Evolutionary conservation across 2,888 invertebrate species (phyloP), one percentile per base, ranked within the genome.

Genomic region (Nomada flava): DNA sequence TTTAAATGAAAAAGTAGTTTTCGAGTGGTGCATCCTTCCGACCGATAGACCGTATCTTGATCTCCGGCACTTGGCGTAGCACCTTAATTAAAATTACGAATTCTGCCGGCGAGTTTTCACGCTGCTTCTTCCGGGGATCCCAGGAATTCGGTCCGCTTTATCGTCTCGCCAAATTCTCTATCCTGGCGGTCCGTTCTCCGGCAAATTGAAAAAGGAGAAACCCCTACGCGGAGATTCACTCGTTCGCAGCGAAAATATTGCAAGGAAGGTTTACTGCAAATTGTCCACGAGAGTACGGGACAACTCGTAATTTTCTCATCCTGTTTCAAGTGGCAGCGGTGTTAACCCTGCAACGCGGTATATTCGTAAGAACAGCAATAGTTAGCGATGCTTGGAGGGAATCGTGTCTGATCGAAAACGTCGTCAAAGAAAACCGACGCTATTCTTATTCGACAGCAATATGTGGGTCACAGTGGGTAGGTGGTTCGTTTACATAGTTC

Each of bases 1-100:
- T 86, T 85, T 86, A 86, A 85, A 86, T 86, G 85, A 83, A 85
- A 85, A 85, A 85, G 76, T 83, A 83, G 62, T 77, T 85, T 67
- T 68, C 76, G 64, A 74, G 67, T n/a, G 74, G 64, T n/a, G 77
- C 83, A 71, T 42, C 79, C 42, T 11, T 26, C 29, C 76, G 13
- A 52, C 74, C 68, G 52, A 70, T 73, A 44, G 73, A 74, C 65
- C 77, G 60, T 75, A 79, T 78, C 82, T 75, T 64, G 77, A 84
- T 80, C 80, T 71, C 57, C 26, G 55, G 20, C 47, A 23, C 44
- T 26, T 50, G 60, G 3, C 52, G 69, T 50, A 47, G 60, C 67
- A 29, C 20, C 76, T 85, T 85, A 85, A 85, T 85, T 85, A 84
- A 85, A 85, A 84, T 76, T 63, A 79, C 82, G 70, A 72, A 82